Evolutionary conservation across 2,888 invertebrate genomes (phyloP).

Genomic region (Hermodice carunculata): DNA sequence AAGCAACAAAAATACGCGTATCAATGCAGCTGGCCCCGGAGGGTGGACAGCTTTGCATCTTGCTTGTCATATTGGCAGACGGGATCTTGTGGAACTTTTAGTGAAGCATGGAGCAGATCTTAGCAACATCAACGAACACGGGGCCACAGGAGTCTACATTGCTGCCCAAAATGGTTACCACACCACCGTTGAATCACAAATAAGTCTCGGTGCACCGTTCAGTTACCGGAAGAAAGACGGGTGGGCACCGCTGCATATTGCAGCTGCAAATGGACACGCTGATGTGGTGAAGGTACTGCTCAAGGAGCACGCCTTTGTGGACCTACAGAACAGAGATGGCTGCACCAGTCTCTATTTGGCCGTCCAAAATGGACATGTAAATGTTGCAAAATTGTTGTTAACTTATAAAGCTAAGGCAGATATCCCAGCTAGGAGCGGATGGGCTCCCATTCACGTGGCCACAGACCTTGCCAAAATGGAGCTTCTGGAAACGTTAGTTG

Average conservation of each 20-base stretch:
- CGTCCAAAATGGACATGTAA: slow-evolving; percentile 22
- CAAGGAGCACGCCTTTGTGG: slow-evolving; percentile 8
- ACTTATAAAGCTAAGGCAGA: slow-evolving; percentile 9
- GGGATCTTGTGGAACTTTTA: slow-evolving; percentile 24
- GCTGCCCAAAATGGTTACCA: slow-evolving; percentile 24
- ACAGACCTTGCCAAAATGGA: slow-evolving; percentile 12
- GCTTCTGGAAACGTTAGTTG: slow-evolving; percentile 11
- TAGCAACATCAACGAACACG: slow-evolving; percentile 7
- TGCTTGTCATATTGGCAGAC: slow-evolving; percentile 13
- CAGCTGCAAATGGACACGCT: slow-evolving; percentile 28
- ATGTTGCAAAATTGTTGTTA: slow-evolving; percentile 17
- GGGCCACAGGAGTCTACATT: slow-evolving; percentile 22
- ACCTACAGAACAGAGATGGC: slow-evolving; percentile 24
- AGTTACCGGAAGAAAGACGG: slow-evolving; percentile 13
- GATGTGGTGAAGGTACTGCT: slow-evolving; percentile 22
- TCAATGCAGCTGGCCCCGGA: slow-evolving; percentile 26
- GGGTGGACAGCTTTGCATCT: slow-evolving; percentile 39
- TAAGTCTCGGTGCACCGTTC: not conserved
- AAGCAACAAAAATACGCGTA: no score
- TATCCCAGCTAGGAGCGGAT: slow-evolving; percentile 11
- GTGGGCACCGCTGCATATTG: slow-evolving; percentile 36
- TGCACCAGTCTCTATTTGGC: slow-evolving; percentile 38
- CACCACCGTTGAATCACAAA: not conserved
- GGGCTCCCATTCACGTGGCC: slow-evolving; percentile 30
- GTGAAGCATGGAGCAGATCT: slow-evolving; percentile 4